These are phyloP conservation scores for Benthosema pterotum DNA, from an alignment of 2,797 vertebrate genomes.

Conservation along the genomic window DNA sequence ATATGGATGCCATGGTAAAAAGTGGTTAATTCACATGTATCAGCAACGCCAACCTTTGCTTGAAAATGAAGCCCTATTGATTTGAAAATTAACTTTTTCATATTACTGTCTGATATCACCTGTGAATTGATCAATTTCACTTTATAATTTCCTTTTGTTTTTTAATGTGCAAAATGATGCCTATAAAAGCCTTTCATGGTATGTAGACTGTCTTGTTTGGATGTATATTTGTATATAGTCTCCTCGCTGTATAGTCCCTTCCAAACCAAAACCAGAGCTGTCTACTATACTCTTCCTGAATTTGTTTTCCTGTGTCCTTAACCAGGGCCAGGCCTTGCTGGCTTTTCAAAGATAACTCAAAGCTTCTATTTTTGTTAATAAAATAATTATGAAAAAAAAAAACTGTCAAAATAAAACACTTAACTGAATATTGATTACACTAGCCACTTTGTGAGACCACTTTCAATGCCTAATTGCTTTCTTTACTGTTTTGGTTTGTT, in stretches of 20 bases:
- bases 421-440: constrained; percentile 76
- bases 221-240: constrained; percentile 75
- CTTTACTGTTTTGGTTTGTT: constrained; percentile 50
- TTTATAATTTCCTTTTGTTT: constrained; percentile 14
- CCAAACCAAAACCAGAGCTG: constrained; percentile 75
- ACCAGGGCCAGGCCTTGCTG: constrained; percentile 64
- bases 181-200: constrained; percentile 74
- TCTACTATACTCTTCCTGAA: constrained; percentile 66
- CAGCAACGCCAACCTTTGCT: constrained; percentile 30
- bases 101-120: constrained; percentile 44
- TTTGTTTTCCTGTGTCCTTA: constrained; percentile 50
- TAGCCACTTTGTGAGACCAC: constrained; percentile 79
- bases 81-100: constrained; percentile 49
- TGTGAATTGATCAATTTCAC: constrained; percentile 12
- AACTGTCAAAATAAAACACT: constrained; percentile 73
- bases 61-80: constrained; percentile 43
- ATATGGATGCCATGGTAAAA: no score
- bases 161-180: constrained; percentile 60
- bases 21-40: constrained; percentile 6
- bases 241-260: constrained; percentile 69
- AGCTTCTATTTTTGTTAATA: constrained; percentile 88
- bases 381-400: constrained; percentile 70
- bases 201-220: constrained; percentile 61
- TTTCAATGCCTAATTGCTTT: constrained; percentile 65
- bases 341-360: constrained; percentile 79